These are phyloP conservation scores for Pelusios castaneus DNA, from an alignment of 2,113 vertebrate genomes.

Conservation along the genomic window DNA sequence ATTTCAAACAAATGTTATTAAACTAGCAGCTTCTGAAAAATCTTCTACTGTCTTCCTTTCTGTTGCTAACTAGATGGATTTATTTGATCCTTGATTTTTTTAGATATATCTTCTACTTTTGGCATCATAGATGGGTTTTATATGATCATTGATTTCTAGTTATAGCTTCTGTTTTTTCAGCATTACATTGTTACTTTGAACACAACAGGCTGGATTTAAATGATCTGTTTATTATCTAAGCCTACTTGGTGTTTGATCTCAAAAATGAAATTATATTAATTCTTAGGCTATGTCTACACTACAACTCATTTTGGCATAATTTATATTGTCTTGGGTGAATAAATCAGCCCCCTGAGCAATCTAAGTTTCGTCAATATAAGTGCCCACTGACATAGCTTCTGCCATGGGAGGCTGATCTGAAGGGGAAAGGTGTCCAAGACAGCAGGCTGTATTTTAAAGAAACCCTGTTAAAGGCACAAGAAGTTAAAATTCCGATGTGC, in stretches of 20 bases:
- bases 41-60: constrained; percentile 2
- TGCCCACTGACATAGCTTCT: no score
- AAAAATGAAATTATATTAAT: not conserved
- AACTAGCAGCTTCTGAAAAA: not conserved
- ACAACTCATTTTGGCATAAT: no score
- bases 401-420: no score
- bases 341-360: no score
- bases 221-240: constrained; percentile 15
- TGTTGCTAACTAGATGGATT: not conserved
- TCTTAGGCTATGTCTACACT: not conserved
- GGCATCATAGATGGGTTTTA: not conserved
- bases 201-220: not conserved
- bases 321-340: no score
- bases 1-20: not conserved
- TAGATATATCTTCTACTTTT: not conserved
- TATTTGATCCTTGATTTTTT: not conserved
- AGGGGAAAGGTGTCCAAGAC: no score
- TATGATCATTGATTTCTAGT: constrained; percentile 2
- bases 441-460: no score
- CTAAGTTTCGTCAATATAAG: no score
- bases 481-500: no score
- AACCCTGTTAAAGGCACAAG: no score
- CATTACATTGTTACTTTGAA: not conserved
- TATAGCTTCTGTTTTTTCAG: not conserved
- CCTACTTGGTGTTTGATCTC: not conserved